phyloP scores from a whole-genome alignment of 2,888 invertebrate genomes.

The Caenorhabditis virilis region DNA sequence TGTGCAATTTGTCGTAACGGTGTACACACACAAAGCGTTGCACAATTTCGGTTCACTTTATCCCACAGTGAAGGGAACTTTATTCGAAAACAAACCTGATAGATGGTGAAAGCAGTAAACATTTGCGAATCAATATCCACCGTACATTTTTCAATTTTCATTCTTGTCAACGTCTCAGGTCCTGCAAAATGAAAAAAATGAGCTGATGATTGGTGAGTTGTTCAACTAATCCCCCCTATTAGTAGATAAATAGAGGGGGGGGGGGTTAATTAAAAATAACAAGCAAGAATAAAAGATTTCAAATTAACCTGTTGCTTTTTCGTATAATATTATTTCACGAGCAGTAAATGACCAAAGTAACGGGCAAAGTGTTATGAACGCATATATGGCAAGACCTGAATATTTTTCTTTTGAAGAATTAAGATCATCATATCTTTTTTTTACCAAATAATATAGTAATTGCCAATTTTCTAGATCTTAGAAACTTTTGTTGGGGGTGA shows the following conservation, averaged over 20 bases:
- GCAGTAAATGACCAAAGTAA: slow-evolving; percentile 64
- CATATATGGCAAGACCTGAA: slow-evolving; percentile 62
- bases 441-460: slow-evolving; percentile 57
- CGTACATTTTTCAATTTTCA: slow-evolving; percentile 67
- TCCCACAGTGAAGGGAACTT: not conserved
- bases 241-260: too few relatives aligned
- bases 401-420: too few relatives aligned
- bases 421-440: not conserved
- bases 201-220: too few relatives aligned
- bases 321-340: slow-evolving; percentile 65
- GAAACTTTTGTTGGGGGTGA: slow-evolving; percentile 60
- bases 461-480: slow-evolving; percentile 58
- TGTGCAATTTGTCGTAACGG: too few relatives aligned
- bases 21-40: too few relatives aligned
- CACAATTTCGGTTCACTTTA: too few relatives aligned
- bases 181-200: slow-evolving; percentile 24
- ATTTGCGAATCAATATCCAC: slow-evolving; percentile 56
- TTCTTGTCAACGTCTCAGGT: slow-evolving; percentile 57
- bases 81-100: slow-evolving; percentile 22
- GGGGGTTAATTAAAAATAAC: too few relatives aligned
- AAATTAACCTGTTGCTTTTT: slow-evolving; percentile 53
- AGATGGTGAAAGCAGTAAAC: slow-evolving; percentile 56
- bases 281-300: not conserved
- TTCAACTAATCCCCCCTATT: too few relatives aligned
- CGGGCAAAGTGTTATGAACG: slow-evolving; percentile 63